Evolutionary conservation across 2,797 vertebrate genomes (phyloP).

Genomic region (Pangasius larnaudii): DNA sequence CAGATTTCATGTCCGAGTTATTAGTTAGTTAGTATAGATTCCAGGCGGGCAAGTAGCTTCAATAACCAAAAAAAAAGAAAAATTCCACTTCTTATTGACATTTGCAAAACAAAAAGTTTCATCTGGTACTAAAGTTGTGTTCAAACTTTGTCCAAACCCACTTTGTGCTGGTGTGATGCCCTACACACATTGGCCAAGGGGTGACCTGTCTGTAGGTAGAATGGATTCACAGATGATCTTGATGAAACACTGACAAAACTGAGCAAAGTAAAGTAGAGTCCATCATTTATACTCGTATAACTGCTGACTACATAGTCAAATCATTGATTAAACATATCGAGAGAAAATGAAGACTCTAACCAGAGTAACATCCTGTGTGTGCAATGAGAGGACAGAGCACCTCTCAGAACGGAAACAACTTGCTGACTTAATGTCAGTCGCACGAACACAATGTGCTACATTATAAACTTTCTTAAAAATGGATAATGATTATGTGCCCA

Average conservation of each 20-base stretch:
- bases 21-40: neutral
- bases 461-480: neutral
- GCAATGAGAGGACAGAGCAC: neutral
- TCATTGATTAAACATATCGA: neutral
- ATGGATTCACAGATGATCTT: neutral
- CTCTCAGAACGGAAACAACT: neutral
- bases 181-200: neutral
- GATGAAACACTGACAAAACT: neutral
- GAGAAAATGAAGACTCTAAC: neutral
- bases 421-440: neutral
- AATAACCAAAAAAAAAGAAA: neutral
- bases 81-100: neutral
- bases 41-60: neutral
- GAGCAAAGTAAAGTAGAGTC: neutral
- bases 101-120: neutral
- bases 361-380: neutral
- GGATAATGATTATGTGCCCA: neutral
- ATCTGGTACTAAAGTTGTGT: neutral
- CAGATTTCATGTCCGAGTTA: neutral
- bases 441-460: neutral
- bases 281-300: neutral
- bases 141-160: neutral
- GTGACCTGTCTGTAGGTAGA: neutral
- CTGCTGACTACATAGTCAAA: neutral
- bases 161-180: neutral